These are phyloP conservation scores for Diglossa cyanea DNA, from an alignment of 2,797 vertebrate genomes.

Conservation along the genomic window DNA sequence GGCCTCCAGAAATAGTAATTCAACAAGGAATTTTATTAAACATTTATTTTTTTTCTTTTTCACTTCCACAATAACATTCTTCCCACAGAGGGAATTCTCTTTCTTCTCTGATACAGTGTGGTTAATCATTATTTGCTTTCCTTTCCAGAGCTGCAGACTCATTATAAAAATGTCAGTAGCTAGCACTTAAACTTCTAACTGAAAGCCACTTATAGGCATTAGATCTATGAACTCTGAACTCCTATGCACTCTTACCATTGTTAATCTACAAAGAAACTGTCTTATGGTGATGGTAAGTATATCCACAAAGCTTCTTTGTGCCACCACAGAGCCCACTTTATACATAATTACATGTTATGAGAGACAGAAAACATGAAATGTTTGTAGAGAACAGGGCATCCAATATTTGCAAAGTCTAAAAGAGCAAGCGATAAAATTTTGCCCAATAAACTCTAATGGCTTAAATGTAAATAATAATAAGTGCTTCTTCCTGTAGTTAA, in stretches of 20 bases:
- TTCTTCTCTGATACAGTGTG: not conserved
- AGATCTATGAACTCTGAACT: not conserved
- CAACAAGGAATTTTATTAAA: not conserved
- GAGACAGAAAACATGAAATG: not conserved
- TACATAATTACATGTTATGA: not conserved
- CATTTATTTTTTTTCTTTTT: not conserved
- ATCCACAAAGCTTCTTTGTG: not conserved
- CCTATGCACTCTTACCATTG: not conserved
- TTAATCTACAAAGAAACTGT: not conserved
- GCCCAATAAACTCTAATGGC: not conserved
- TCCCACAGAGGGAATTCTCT: not conserved
- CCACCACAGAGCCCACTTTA: not conserved
- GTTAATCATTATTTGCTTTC: conserved; percentile 20
- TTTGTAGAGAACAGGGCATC: not conserved
- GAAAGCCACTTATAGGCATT: not conserved
- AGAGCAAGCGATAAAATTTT: not conserved
- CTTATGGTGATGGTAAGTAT: not conserved
- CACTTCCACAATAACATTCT: not conserved
- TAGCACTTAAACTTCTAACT: not conserved
- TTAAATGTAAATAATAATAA: not conserved
- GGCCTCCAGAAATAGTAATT: not conserved
- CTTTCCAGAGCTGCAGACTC: not conserved
- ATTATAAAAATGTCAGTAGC: not conserved
- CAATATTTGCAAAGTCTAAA: not conserved
- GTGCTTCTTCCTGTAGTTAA: not conserved